Percentiles rank a stretch among this genome's conserved stretches.
Evolutionary conservation across 2,113 vertebrate genomes (phyloP).

Genomic region (human (Homo sapiens)): DNA sequence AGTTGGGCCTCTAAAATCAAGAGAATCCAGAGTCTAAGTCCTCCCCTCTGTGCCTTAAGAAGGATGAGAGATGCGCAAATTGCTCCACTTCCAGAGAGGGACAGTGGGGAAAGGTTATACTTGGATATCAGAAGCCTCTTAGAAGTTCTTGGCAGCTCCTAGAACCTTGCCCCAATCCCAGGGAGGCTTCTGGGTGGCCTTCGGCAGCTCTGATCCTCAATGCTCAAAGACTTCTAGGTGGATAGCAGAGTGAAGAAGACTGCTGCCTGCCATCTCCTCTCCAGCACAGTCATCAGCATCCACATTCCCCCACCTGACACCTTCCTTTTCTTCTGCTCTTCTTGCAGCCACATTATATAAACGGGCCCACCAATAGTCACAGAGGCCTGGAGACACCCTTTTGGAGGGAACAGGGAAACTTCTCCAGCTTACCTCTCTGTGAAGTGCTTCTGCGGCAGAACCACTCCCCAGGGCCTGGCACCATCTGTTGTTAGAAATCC

Average conservation of each 20-base stretch:
- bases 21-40: not conserved
- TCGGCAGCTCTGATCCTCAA: not conserved
- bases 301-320: not conserved
- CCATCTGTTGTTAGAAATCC: conserved; percentile 77
- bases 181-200: not conserved
- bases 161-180: not conserved
- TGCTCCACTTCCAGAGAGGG: not conserved
- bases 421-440: conserved; percentile 38
- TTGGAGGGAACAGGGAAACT: not conserved
- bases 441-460: conserved; percentile 50
- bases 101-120: not conserved
- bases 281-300: not conserved
- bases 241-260: not conserved
- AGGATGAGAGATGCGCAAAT: not conserved
- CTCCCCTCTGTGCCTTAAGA: not conserved
- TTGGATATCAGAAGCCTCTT: not conserved
- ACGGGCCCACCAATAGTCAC: not conserved
- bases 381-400: not conserved
- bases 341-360: not conserved
- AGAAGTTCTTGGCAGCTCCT: not conserved
- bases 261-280: not conserved
- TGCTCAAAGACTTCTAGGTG: not conserved
- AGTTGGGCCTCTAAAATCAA: not conserved
- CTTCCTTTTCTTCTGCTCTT: not conserved
- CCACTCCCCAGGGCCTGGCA: conserved; percentile 65